Base-by-base conservation (phyloP, 2,888 invertebrate species). In the Apodemia zela region DNA sequence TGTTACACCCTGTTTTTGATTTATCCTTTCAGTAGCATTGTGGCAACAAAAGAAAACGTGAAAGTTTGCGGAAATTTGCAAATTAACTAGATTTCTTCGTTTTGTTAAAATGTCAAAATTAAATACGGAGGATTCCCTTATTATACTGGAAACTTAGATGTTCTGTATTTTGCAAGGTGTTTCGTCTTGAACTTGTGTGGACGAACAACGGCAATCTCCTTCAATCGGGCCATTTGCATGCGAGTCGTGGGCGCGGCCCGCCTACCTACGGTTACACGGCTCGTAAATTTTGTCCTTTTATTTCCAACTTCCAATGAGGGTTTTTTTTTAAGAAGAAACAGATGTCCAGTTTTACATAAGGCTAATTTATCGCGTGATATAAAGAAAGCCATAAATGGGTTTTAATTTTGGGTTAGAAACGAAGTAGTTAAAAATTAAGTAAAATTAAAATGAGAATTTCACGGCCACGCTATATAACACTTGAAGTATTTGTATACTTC, bases 261-360 rank as follows among this genome's bases (percentile, higher is more conserved):
- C 82, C 87, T 83, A 87, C 88, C 86, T 87, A 85, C 85, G 84
- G 83, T 82, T 85, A 87, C 84, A 81, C 80, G 82, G 85, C 79
- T 85, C 89, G 89, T 89, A 90, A 89, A 90, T 89, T 90, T 86
- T 80, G 85, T 88, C 88, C 85, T 88, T 87, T 87, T 86, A 84
- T 86, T 86, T 85, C 81, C 78, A 84, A 73, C 65, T 70, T 68
- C 68, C 64, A 84, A 67, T 84, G 76, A 84, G 81, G 82, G 77
- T 73, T 83, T 86, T 88, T 85, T 85, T 84, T 42, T 42, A 42
- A n/a, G 42, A 15, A 75, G 81, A 79, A 87, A 79, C 88, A 88
- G 85, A 88, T 89, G 87, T 86, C 84, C 81, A 86, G 87, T 89
- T 89, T 78, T 84, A 79, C 80, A 82, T 84, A 83, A 81, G 83